phyloP scores from a whole-genome alignment of 2,113 vertebrate species.

The Stigmatopora nigra region DNA sequence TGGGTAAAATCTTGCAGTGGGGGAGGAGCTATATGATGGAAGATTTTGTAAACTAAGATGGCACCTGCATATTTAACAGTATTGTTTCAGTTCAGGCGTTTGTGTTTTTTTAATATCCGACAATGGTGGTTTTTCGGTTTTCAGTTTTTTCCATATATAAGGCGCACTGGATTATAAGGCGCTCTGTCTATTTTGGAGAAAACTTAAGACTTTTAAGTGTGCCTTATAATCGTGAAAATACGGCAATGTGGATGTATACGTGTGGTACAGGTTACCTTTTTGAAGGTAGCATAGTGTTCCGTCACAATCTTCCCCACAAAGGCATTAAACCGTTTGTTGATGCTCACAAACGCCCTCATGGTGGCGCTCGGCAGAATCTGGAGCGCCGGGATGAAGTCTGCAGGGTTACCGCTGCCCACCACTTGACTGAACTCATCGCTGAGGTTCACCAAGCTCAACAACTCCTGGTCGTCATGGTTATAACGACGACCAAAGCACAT shows the following conservation, averaged over 20 bases:
- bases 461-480: slow-evolving; percentile 71
- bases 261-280: slow-evolving; percentile 65
- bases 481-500: slow-evolving; percentile 83
- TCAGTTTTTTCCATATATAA: too few relatives aligned
- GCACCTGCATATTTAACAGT: too few relatives aligned
- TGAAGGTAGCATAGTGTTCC: slow-evolving; percentile 74
- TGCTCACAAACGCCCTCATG: slow-evolving; percentile 67
- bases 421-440: slow-evolving; percentile 68
- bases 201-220: too few relatives aligned
- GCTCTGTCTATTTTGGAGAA: too few relatives aligned
- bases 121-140: too few relatives aligned
- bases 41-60: too few relatives aligned
- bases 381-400: slow-evolving; percentile 83
- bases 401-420: slow-evolving; percentile 65
- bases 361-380: slow-evolving; percentile 69
- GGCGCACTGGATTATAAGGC: too few relatives aligned
- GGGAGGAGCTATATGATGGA: too few relatives aligned
- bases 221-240: too few relatives aligned
- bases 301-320: slow-evolving; percentile 72
- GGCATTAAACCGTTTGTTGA: slow-evolving; percentile 63
- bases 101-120: too few relatives aligned
- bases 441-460: slow-evolving; percentile 71
- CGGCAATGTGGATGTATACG: not conserved
- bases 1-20: too few relatives aligned
- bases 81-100: too few relatives aligned